Evolutionary conservation across 2,113 vertebrate species (phyloP), one percentile per base, ranked within the genome.

Genomic region (Mormyrus lacerda): DNA sequence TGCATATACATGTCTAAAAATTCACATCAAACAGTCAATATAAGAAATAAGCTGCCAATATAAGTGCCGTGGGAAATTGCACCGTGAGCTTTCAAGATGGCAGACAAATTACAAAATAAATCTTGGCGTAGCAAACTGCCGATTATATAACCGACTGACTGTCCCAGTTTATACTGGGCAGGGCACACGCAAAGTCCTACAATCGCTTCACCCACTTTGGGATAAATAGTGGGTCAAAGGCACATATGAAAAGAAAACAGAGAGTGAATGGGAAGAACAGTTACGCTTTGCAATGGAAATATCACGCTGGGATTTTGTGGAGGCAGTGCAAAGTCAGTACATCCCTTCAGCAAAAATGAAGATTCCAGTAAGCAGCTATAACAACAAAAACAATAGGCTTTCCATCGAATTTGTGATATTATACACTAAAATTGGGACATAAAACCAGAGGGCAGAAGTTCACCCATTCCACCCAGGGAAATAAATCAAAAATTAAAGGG

Each of bases 401-500:
- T 79, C 35, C 39, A 13, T 85, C 42, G 48, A 44, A n/a, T 85
- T 85, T 85, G 82, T 48, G 42, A 85, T 47, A 85, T 85, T 85
- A 39, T 44, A 48, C 44, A 85, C 7, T 47, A n/a, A 85, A 85
- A 85, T 11, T 47, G 45, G 24, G 45, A 47, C 24, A 85, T 48
- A 47, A 50, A 48, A 85, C 44, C 44, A 85, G n/a, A 85, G 47
- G 44, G 44, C 24, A 47, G 10, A 48, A 47, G 24, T 27, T 47
- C 47, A 85, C 24, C 79, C 82, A 27, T 85, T 85, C 86, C 91
- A 51, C 89, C 91, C 91, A 53, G 65, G 90, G 86, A 84, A 91
- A 1, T 6, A 90, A 90, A 85, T 85, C 85, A 90, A 82, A 88
- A 89, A 82, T 91, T 91, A 91, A 15, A 86, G 89, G 89, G 58